These are phyloP conservation scores for Hylia prasina DNA, from an alignment of 2,113 vertebrate species.

Conservation along the genomic window DNA sequence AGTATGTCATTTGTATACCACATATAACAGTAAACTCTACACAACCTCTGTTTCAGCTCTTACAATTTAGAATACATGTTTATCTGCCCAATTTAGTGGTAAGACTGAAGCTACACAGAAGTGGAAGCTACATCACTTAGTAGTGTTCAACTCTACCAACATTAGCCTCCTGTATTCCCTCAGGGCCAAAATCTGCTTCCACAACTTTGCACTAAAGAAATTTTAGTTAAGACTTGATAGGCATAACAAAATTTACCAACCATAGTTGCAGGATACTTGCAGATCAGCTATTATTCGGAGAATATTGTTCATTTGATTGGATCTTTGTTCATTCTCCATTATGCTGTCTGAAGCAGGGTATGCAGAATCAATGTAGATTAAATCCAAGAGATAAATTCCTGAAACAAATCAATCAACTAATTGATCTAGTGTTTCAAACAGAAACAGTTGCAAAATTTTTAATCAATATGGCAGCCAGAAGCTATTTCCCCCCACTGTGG, in stretches of 20 bases:
- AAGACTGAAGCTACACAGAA: neutral
- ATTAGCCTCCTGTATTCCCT: neutral
- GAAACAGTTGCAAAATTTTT: neutral
- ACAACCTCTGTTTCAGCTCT: neutral
- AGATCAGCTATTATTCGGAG: constrained; percentile 92
- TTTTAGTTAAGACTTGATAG: neutral
- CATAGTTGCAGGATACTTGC: constrained; percentile 92
- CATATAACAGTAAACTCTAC: neutral
- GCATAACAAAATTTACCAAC: constrained; percentile 66
- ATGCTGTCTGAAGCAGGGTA: constrained; percentile 95
- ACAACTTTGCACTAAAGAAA: neutral
- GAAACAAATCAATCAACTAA: constrained; percentile 22
- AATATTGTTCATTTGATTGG: constrained; percentile 97
- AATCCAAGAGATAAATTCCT: constrained; percentile 94
- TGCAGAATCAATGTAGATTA: constrained; percentile 96
- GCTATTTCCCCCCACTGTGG: neutral
- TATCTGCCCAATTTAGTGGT: neutral
- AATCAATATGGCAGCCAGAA: neutral
- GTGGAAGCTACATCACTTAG: neutral
- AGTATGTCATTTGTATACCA: neutral
- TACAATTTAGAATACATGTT: neutral
- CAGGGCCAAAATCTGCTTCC: neutral
- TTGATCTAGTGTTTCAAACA: neutral
- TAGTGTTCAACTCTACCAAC: neutral
- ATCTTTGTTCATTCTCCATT: constrained; percentile 92